Evolutionary conservation across 2,797 vertebrate genomes (phyloP), one percentile per base, ranked within the genome.

Genomic region (Takifugu ocellatus): DNA sequence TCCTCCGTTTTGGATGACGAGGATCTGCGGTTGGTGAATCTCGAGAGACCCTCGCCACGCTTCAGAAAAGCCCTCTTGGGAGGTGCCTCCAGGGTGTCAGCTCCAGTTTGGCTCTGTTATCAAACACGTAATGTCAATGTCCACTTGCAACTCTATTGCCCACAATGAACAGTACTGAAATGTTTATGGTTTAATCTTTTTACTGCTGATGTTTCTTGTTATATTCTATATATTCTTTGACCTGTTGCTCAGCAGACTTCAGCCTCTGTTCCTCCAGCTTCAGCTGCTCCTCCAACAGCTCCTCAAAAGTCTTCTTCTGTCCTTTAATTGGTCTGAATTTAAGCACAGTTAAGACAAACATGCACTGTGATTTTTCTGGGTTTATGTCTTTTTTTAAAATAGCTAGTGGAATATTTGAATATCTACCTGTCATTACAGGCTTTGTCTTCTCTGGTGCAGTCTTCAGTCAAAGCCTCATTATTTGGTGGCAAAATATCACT

Each of bases 251-350:
- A 12, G n/a, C 46, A 53, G 68, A 70, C 59, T 86, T 87, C 63
- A 92, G 63, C 72, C 89, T 91, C 81, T 92, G 90, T 70, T 97
- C 92, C 88, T 99, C 97, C 54, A 95, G 61, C 57, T 25, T 87
- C 75, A 99, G 90, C 73, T 98, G 93, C 81, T 98, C 94, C 84
- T 99, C 96, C 58, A 99, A 68, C 48, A 95, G 89, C 72, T 98
- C 93, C 81, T 98, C 95, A 90, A 97, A 99, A 0, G 93, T 94
- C 79, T 90, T 89, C 74, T 91, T 95, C 79, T 82, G 93, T 63
- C 89, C 91, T 43, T 85, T 84, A 21, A 94, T 96, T 3, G 97
- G 96, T 72, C 97, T 98, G 60, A 1, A 69, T 12, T 61, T 33
- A 16, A n/a, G 11, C 5, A 31, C 1, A 3, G 36, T 14, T 39